phyloP scores from a whole-genome alignment of 2,888 invertebrate species.

The Bembecia ichneumoniformis region DNA sequence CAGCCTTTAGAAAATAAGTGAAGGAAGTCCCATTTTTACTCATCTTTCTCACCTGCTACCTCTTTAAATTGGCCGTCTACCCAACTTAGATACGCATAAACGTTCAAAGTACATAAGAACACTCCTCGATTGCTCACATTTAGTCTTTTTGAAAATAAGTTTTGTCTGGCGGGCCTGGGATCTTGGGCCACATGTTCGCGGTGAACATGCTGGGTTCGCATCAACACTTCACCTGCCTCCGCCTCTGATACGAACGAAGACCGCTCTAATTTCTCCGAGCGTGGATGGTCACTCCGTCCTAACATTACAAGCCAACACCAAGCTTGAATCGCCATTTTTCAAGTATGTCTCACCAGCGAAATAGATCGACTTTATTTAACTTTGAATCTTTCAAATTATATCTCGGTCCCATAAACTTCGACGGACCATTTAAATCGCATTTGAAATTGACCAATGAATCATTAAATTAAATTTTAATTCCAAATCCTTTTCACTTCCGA shows the following conservation, averaged over 20 bases:
- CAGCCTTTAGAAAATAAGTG: too few relatives aligned
- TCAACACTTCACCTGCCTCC: conserved; percentile 1
- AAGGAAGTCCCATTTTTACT: too few relatives aligned
- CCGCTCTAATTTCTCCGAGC: conserved; percentile 22
- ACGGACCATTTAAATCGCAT: conserved; percentile 19
- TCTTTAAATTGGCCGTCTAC: too few relatives aligned
- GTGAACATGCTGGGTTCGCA: background rate
- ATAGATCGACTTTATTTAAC: conserved; percentile 19
- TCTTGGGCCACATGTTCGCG: background rate
- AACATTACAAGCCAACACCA: background rate
- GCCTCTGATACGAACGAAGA: conserved; percentile 3
- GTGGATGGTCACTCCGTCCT: conserved; percentile 23
- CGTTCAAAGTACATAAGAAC: too few relatives aligned
- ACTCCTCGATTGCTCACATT: too few relatives aligned
- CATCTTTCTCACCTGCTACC: too few relatives aligned
- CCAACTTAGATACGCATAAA: too few relatives aligned
- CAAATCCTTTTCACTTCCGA: background rate
- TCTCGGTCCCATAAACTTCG: conserved; percentile 19
- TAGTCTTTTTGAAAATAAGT: too few relatives aligned
- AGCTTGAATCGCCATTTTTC: conserved; percentile 21
- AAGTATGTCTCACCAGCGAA: conserved; percentile 7
- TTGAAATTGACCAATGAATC: conserved; percentile 27
- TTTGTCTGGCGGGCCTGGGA: too few relatives aligned
- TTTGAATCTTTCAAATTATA: conserved; percentile 25
- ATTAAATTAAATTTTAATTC: conserved; percentile 20